These are phyloP conservation scores for Brachyrhaphis roseni DNA, from an alignment of 2,797 vertebrate genomes.

Conservation along the genomic window DNA sequence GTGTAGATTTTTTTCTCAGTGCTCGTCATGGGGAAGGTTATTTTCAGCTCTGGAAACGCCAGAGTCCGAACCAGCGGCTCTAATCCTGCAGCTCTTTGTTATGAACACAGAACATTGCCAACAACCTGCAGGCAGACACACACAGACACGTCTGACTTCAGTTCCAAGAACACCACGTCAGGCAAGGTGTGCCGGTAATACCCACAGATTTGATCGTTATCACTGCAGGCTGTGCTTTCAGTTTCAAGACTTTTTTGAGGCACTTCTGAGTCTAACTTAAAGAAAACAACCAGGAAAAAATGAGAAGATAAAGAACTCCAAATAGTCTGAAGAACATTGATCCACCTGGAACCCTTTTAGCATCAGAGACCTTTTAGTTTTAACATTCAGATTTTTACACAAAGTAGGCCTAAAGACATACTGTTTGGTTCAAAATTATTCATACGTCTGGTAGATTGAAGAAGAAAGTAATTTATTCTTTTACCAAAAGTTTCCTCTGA, in stretches of 20 bases:
- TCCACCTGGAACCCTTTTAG: background rate
- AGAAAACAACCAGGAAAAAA: background rate
- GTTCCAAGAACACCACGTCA: background rate
- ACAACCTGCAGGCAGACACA: slow-evolving; percentile 2
- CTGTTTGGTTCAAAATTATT: background rate
- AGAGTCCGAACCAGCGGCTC: background rate
- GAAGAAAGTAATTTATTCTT: background rate
- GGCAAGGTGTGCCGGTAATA: background rate
- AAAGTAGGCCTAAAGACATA: background rate
- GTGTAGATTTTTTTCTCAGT: background rate
- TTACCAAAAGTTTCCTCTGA: background rate
- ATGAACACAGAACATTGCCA: background rate
- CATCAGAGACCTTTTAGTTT: background rate
- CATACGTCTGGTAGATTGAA: background rate
- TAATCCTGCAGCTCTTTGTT: background rate
- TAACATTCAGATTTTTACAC: background rate
- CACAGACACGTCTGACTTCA: background rate
- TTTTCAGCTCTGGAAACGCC: background rate
- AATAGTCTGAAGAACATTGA: background rate
- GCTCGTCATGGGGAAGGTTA: background rate
- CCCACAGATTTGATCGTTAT: background rate
- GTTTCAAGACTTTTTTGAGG: background rate
- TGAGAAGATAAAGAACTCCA: background rate
- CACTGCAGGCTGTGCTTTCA: background rate
- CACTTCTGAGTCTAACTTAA: no score